These are phyloP conservation scores for Phymanthus crucifer DNA, from an alignment of 92 coral and sea anemone species.

Conservation along the genomic window DNA sequence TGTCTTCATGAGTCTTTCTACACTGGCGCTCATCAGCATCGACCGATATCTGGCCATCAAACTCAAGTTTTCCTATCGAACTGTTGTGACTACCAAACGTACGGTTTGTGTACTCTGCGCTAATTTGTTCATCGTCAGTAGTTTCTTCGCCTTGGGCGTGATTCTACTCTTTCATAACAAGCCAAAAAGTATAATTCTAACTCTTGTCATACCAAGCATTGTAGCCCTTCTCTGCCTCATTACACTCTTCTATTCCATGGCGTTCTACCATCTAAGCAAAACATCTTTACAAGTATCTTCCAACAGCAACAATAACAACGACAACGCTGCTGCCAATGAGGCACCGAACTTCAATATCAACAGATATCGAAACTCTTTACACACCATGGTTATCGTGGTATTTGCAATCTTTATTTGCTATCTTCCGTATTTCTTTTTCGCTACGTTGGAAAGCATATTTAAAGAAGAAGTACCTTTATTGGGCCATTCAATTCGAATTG, in stretches of 20 bases:
- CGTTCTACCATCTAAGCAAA: not conserved
- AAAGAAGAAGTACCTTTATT: not conserved
- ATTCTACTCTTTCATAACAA: not conserved
- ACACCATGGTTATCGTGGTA: not conserved
- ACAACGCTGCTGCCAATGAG: not conserved
- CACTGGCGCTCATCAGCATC: slow-evolving; percentile 3
- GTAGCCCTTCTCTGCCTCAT: not conserved
- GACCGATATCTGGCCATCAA: slow-evolving; percentile 24
- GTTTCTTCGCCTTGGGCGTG: not conserved
- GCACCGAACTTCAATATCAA: not conserved
- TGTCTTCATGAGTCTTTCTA: not conserved
- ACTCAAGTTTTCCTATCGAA: not conserved
- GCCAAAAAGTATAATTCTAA: not conserved
- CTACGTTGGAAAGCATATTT: not conserved
- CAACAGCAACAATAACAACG: no score
- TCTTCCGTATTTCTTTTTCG: not conserved
- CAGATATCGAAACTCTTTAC: slow-evolving; percentile 10
- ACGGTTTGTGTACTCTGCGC: not conserved
- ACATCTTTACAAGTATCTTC: not conserved
- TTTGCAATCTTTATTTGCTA: not conserved
- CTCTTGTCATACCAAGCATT: not conserved
- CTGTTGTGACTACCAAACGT: slow-evolving; percentile 11
- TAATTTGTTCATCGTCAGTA: not conserved
- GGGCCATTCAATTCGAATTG: not conserved
- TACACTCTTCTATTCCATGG: not conserved